phyloP scores from a whole-genome alignment of 2,113 vertebrate genomes.

The Halichoerus grypus region DNA sequence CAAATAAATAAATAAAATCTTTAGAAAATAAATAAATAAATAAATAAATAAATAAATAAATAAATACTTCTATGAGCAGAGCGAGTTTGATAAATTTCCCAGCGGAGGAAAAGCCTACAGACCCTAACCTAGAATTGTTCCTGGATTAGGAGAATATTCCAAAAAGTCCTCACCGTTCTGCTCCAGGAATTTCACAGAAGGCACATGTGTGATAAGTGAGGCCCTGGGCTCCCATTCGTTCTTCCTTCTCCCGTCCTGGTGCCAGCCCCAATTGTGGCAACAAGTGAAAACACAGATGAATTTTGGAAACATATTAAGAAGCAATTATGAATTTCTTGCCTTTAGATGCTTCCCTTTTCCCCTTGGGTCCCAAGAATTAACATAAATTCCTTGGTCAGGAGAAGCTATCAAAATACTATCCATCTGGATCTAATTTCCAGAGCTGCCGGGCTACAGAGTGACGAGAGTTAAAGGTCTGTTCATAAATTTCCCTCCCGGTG shows the following conservation, averaged over 20 bases:
- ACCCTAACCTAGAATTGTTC: constrained; percentile 73
- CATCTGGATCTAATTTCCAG: constrained; percentile 83
- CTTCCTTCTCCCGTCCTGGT: constrained; percentile 75
- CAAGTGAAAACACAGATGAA: constrained; percentile 84
- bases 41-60: too few species aligned
- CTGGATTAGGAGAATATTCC: constrained; percentile 75
- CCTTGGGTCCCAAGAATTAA: constrained; percentile 82
- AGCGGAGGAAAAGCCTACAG: constrained; percentile 69
- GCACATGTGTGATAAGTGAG: constrained; percentile 63
- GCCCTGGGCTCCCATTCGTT: constrained; percentile 84
- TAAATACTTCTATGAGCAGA: constrained; percentile 72
- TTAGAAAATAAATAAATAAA: not conserved
- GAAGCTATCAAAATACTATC: constrained; percentile 83
- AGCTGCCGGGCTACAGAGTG: constrained; percentile 74
- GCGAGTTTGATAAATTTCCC: constrained; percentile 79
- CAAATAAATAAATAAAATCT: too few species aligned
- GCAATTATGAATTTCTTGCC: constrained; percentile 87
- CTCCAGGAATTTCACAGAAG: constrained; percentile 25
- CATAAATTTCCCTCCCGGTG: constrained; percentile 19
- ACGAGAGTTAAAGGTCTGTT: constrained; percentile 76
- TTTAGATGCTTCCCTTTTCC: constrained; percentile 82
- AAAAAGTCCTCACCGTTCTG: constrained; percentile 72
- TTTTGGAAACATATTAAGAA: constrained; percentile 88
- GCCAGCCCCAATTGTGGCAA: constrained; percentile 77
- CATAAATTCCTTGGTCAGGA: constrained; percentile 85